Percentiles rank a stretch among this genome's conserved stretches.
Conservation (phyloP, 2,113 vertebrate species). For the Chaetops frenatus region DNA sequence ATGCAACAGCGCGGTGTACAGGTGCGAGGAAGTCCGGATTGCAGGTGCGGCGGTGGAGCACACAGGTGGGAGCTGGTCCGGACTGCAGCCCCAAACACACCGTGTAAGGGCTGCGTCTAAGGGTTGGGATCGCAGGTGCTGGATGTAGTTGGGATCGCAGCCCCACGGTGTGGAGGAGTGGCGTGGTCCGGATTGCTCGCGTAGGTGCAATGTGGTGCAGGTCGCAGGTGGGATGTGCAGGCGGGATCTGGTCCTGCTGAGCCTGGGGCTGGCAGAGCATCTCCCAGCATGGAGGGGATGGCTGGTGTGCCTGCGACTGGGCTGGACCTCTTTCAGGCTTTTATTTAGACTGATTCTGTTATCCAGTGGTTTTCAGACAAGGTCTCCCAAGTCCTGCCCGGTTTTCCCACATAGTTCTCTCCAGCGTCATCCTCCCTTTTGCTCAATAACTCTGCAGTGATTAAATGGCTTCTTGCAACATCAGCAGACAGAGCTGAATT, state of each 20-base stretch:
- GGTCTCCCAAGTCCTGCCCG: not conserved
- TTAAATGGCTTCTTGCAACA: slow-evolving; percentile 35
- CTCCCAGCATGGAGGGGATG: fast-evolving
- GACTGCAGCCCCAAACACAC: fast-evolving
- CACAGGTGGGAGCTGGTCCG: not conserved
- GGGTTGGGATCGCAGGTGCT: fast-evolving
- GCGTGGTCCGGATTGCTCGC: not conserved
- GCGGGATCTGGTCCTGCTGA: not conserved
- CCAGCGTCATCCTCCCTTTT: not conserved
- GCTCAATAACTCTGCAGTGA: not conserved
- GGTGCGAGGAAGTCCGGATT: not conserved
- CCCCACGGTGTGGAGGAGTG: fast-evolving
- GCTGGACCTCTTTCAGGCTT: not conserved
- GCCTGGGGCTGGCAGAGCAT: too few relatives aligned
- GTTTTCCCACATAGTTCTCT: not conserved
- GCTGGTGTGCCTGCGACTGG: not conserved
- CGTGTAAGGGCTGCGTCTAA: not conserved
- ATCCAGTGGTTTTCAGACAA: not conserved
- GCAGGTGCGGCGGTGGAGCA: fast-evolving
- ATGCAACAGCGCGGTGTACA: fast-evolving
- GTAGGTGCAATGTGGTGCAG: not conserved
- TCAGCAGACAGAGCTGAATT: not conserved
- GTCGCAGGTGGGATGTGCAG: not conserved
- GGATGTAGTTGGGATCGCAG: not conserved
- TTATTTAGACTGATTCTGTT: not conserved